Conservation (phyloP, 2,797 vertebrate species). For the Melanotaenia parkinsoni region DNA sequence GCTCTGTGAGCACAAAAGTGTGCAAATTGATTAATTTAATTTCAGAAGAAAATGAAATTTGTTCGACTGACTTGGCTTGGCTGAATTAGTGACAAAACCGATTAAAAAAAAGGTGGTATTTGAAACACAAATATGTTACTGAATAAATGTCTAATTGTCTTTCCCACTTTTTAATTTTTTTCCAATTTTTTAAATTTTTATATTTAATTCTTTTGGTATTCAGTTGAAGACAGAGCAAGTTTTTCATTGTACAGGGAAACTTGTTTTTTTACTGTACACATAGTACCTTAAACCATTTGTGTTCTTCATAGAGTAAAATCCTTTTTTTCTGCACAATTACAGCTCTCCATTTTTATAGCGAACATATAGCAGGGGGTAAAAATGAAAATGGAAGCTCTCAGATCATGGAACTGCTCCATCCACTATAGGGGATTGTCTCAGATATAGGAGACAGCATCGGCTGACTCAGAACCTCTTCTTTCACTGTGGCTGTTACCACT, state of each 20-base stretch:
- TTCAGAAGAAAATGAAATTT: background rate
- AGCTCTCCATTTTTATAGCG: slow-evolving; percentile 23
- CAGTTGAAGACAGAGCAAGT: too few relatives aligned
- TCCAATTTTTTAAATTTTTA: too few relatives aligned
- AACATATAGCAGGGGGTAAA: slow-evolving; percentile 23
- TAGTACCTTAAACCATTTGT: slow-evolving; percentile 3
- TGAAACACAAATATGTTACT: slow-evolving; percentile 5
- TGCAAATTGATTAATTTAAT: slow-evolving; percentile 5
- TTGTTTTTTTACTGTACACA: too few relatives aligned
- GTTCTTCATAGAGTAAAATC: slow-evolving; percentile 22
- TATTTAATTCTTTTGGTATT: too few relatives aligned
- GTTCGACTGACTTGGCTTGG: background rate
- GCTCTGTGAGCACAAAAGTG: background rate
- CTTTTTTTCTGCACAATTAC: slow-evolving; percentile 43
- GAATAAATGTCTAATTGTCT: slow-evolving; percentile 3
- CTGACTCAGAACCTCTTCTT: slow-evolving; percentile 47
- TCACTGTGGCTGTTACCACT: slow-evolving; percentile 40
- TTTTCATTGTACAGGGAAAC: too few relatives aligned
- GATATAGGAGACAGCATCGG: slow-evolving; percentile 32
- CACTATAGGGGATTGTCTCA: slow-evolving; percentile 44
- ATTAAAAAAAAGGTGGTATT: slow-evolving; percentile 6
- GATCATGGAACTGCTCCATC: slow-evolving; percentile 19
- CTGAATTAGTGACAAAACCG: background rate
- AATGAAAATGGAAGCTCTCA: slow-evolving; percentile 43
- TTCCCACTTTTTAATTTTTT: background rate